Evolutionary conservation across 2,888 invertebrate genomes (phyloP), one percentile per base, ranked within the genome.

Genomic region (Eledona agricola): DNA sequence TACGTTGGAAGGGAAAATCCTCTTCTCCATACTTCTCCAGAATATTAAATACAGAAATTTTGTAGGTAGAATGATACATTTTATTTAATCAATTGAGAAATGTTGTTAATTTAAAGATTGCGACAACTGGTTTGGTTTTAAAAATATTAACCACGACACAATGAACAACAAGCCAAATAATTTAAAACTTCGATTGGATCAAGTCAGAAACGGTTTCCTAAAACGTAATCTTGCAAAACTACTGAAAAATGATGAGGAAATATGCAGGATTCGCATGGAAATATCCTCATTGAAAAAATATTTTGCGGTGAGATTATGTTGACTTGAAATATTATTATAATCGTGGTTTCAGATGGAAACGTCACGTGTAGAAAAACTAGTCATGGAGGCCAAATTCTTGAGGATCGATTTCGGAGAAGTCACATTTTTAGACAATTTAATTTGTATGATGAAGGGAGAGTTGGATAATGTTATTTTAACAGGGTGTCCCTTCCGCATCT

Each of bases 381-480:
- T 79, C 57, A 76, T 75, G 32, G 78, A 79, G 16, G 80, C 81
- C 51, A 77, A 76, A 9, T 76, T 74, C 57, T 72, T 83, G 34
- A 65, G 69, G 3, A 76, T 75, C 52, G 81, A 83, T 69, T 67
- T 82, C 32, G 74, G 70, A 3, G 76, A 81, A 60, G 76, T 80
- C 34, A 76, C 78, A 19, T 83, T 79, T 71, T 73, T 83, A 38
- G 80, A 83, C 62, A 81, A 83, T 62, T 77, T 83, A 53, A 76
- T 83, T 54, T 77, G 80, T 45, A 71, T 83, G 40, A 72, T 83
- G 59, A 74, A 77, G 1, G 82, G 82, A 0, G 77, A 82, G 66
- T 70, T 80, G 7, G 74, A 76, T 22, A 67, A 70, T 57, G 65
- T 72, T 3, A 65, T 63, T 51, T 58, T 62, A 9, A 68, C 65